Evolutionary conservation across 2,888 invertebrate species (phyloP).

Genomic region (Megaustenia siamemsis): DNA sequence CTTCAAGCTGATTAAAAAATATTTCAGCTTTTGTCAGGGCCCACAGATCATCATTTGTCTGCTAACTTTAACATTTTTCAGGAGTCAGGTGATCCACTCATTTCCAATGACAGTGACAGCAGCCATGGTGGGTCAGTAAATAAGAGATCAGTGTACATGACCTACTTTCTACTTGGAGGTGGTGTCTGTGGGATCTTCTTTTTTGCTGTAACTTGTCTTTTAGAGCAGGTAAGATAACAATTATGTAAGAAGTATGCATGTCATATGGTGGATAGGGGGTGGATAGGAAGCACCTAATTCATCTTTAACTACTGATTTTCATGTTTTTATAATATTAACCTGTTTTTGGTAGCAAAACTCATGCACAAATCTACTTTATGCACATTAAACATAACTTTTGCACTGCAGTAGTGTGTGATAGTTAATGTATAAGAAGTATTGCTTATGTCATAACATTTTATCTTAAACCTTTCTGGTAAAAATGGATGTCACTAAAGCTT

Average conservation of each 20-base stretch:
- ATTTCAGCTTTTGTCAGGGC: too few relatives aligned
- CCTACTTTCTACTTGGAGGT: slow-evolving; percentile 63
- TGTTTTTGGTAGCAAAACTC: too few relatives aligned
- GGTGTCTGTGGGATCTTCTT: slow-evolving; percentile 58
- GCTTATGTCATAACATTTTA: too few relatives aligned
- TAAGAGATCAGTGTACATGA: slow-evolving; percentile 57
- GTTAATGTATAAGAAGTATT: neutral
- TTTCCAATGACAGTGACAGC: slow-evolving; percentile 57
- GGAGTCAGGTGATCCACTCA: slow-evolving; percentile 59
- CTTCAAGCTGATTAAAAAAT: too few relatives aligned
- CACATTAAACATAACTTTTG: too few relatives aligned
- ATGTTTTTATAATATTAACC: too few relatives aligned
- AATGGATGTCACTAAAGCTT: too few relatives aligned
- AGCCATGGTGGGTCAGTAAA: slow-evolving; percentile 49
- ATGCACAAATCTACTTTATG: too few relatives aligned
- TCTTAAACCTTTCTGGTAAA: too few relatives aligned
- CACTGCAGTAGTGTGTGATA: neutral
- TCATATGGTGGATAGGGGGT: neutral
- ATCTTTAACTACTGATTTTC: too few relatives aligned
- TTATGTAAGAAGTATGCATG: neutral
- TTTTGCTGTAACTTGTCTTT: slow-evolving; percentile 59
- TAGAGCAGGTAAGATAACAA: slow-evolving; percentile 59
- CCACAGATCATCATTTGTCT: neutral
- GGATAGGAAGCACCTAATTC: too few relatives aligned
- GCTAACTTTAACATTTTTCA: slow-evolving; percentile 30